Evolutionary conservation across 2,113 vertebrate species (phyloP).

Genomic region (Cephalophus harveyi): DNA sequence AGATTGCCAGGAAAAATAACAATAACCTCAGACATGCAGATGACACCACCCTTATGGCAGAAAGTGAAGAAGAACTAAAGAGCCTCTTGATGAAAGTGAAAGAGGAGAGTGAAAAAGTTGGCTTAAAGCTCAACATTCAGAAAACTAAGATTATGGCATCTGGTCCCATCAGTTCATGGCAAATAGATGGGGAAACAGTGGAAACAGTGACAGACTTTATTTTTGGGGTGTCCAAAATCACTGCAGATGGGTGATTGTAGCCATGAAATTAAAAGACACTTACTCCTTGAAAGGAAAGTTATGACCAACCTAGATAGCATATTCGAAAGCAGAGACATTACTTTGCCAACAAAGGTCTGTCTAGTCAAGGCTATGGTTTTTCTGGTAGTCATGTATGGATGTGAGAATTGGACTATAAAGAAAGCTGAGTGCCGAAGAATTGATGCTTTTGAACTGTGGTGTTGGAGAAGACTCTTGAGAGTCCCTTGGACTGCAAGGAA

Average conservation of each 20-base stretch:
- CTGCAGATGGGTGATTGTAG: neutral
- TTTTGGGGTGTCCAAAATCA: accelerated
- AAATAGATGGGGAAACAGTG: neutral
- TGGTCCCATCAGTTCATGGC: neutral
- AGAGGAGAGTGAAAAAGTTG: neutral
- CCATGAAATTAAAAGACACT: neutral
- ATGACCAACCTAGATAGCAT: neutral
- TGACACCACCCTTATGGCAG: neutral
- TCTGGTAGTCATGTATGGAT: neutral
- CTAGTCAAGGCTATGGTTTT: neutral
- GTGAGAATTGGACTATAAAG: neutral
- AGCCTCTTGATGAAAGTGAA: neutral
- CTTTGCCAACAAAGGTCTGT: accelerated
- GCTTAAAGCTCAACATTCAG: neutral
- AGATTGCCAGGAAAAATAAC: neutral
- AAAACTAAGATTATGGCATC: neutral
- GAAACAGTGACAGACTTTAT: neutral
- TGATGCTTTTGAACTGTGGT: neutral
- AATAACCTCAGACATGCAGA: neutral
- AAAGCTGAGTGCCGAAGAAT: neutral
- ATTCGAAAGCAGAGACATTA: neutral
- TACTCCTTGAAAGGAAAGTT: neutral
- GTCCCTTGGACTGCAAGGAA: neutral
- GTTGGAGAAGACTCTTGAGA: neutral
- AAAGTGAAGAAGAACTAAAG: neutral